Conservation (phyloP, 2,113 vertebrate genomes). For the Pseudopipra pipra region DNA sequence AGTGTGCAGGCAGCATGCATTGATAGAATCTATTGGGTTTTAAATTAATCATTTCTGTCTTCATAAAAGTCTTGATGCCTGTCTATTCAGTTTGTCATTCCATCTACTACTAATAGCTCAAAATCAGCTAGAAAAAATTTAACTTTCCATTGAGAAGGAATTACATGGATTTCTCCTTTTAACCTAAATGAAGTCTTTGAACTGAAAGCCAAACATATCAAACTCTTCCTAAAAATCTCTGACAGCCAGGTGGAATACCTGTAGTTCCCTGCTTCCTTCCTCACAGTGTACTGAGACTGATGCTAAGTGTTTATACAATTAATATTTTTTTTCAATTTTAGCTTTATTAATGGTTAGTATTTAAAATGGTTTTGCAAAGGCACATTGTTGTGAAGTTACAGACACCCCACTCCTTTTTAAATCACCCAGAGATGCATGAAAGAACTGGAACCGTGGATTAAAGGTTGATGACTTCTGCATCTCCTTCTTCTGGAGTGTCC, state of each 20-base stretch:
- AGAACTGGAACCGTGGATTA: not conserved
- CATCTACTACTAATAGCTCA: not conserved
- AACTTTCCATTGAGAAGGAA: slow-evolving; percentile 68
- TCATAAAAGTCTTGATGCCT: not conserved
- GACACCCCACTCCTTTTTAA: not conserved
- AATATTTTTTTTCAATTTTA: not conserved
- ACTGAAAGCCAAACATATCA: slow-evolving; percentile 62
- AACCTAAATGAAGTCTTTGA: slow-evolving; percentile 72
- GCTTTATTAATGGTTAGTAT: not conserved
- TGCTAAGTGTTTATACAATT: not conserved
- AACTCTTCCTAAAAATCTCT: not conserved
- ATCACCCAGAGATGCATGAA: not conserved
- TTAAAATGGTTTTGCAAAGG: not conserved
- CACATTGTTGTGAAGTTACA: not conserved
- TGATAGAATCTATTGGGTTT: not conserved
- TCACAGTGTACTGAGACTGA: not conserved
- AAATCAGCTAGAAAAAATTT: not conserved
- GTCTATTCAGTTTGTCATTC: not conserved
- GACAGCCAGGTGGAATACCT: not conserved
- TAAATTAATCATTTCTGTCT: not conserved
- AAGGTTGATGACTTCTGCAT: accelerated
- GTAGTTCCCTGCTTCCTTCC: not conserved
- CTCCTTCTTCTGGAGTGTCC: not conserved
- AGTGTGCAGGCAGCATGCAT: not conserved
- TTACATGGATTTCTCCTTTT: slow-evolving; percentile 67